Evolutionary conservation across 2,113 vertebrate genomes (phyloP), one percentile per base, ranked within the genome.

Genomic region (Puntigrus tetrazona): DNA sequence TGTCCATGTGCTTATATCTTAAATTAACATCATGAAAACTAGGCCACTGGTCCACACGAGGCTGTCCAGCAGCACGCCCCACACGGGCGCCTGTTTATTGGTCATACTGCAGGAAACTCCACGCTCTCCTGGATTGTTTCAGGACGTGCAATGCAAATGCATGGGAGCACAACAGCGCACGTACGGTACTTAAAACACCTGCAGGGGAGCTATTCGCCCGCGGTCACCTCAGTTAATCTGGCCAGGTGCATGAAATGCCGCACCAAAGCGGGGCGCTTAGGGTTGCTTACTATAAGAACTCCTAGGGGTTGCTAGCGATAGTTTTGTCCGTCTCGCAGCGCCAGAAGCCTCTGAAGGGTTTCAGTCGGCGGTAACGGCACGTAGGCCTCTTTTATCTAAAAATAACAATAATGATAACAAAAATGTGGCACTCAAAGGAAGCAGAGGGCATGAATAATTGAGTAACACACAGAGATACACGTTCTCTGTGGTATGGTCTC

Each of bases 371-470:
- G 61, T 61, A 52, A 80, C 10, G 36, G 50, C 47, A 31, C 29
- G 29, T 20, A 47, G 10, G 29, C 65, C 63, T 70, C 79, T 70
- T 78, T 70, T 65, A 84, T 84, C 84, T 86, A 73, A 72, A 78
- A 84, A 78, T 87, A 86, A 83, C 72, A 65, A 69, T 83, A 87
- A 87, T 82, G 63, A 69, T 82, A 85, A n/a, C 4, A 55, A 70
- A 52, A 82, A 59, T 27, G 29, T 81, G n/a, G 34, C 27, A 34
- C 69, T 55, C 67, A 61, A 50, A 45, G 78, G 31, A 52, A 82
- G 59, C 63, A 29, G 36, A 25, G 41, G 43, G 75, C 67, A 86
- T 84, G 63, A 86, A 86, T 87, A 83, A 84, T 84, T 86, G 67
- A 86, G 13, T 7, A 55, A 67, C 77, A 55, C 25, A 25, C 16